Percentiles rank a stretch among this genome's conserved stretches.
Evolutionary conservation across 2,888 invertebrate genomes (phyloP).

Genomic region (Hydriomena furcata): DNA sequence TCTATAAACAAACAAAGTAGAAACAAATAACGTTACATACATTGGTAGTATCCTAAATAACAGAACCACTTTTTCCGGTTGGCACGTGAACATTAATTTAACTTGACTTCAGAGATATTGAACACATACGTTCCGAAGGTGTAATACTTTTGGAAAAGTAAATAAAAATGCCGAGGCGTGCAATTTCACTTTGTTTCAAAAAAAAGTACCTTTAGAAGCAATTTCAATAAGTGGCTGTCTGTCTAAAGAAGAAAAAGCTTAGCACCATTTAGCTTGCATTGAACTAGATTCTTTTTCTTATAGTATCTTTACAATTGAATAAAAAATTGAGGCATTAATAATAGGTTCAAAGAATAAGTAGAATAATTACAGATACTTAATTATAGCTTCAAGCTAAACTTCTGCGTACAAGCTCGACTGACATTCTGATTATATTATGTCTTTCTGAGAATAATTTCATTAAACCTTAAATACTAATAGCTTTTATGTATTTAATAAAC

Average conservation of each 20-base stretch:
- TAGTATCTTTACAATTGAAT: no score
- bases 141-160: constrained; percentile 50
- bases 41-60: constrained; percentile 1
- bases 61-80: background rate
- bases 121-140: constrained; percentile 29
- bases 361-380: no score
- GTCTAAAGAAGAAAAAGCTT: constrained; percentile 5
- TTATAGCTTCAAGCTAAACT: no score
- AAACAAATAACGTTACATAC: background rate
- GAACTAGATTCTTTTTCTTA: background rate
- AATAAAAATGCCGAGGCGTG: constrained; percentile 56
- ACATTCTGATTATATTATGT: no score
- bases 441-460: no score
- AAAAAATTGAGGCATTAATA: no score
- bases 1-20: background rate
- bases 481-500: no score
- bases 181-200: constrained; percentile 51
- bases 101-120: constrained; percentile 26
- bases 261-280: background rate
- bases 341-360: no score
- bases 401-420: no score
- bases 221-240: constrained; percentile 21
- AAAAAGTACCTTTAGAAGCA: constrained; percentile 17
- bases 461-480: no score
- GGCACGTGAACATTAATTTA: constrained; percentile 18